A percentile compares a stretch with the other conserved stretches of the same genome.
phyloP scores from a whole-genome alignment of 2,797 vertebrate genomes.

The Argyrosomus regius region DNA sequence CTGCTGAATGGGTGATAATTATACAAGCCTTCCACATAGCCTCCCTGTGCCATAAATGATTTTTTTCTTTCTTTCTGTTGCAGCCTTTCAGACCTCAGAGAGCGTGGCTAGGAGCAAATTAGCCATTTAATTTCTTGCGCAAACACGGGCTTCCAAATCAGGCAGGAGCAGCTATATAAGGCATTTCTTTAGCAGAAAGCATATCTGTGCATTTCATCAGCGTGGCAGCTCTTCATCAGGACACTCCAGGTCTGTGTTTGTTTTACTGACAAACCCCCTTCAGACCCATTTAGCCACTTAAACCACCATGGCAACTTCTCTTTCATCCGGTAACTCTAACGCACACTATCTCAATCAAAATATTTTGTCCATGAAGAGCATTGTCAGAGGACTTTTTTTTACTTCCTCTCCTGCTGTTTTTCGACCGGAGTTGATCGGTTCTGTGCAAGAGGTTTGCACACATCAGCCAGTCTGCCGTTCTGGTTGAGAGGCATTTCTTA shows the following conservation, averaged over 20 bases:
- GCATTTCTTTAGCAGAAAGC: background rate
- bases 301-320: conserved; percentile 37
- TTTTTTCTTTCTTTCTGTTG: conserved; percentile 1
- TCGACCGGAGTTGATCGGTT: conserved; percentile 14
- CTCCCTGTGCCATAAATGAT: conserved; percentile 30
- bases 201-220: conserved; percentile 39
- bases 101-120: conserved; percentile 4
- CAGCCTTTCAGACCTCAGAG: background rate
- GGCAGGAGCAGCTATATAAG: conserved; percentile 11
- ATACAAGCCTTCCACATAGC: background rate
- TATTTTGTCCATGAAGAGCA: conserved; percentile 26
- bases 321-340: conserved; percentile 4
- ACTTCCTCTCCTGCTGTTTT: background rate
- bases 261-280: conserved; percentile 48
- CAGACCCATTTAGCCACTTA: conserved; percentile 57
- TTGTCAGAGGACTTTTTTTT: conserved; percentile 5
- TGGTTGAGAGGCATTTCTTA: conserved; percentile 59
- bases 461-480: conserved; percentile 43
- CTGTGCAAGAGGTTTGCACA: conserved; percentile 7
- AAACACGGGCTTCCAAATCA: conserved; percentile 35
- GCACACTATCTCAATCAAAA: background rate
- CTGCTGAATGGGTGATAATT: conserved; percentile 50
- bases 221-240: conserved; percentile 35
- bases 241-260: conserved; percentile 49
- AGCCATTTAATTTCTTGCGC: conserved; percentile 28